These are phyloP conservation scores for Hanleya hanleyi DNA, from an alignment of 2,888 invertebrate species.

Conservation along the genomic window DNA sequence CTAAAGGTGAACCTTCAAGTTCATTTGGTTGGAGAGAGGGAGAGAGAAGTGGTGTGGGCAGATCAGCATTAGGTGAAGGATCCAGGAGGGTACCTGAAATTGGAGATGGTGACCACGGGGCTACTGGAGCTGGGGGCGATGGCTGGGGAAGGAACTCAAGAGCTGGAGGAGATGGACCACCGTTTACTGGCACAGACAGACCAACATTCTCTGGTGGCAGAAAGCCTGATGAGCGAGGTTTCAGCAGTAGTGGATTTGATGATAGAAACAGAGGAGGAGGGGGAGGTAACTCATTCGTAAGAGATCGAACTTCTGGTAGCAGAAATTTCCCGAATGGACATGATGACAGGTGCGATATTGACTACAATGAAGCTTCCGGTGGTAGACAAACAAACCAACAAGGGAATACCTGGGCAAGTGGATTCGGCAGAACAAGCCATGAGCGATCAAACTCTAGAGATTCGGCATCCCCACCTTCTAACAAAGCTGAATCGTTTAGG, in stretches of 20 bases:
- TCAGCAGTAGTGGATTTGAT: conserved; percentile 17
- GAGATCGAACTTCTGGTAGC: neutral
- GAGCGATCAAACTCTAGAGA: no score
- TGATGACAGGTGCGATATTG: neutral
- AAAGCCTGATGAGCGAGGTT: neutral
- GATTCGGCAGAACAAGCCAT: neutral
- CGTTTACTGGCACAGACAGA: neutral
- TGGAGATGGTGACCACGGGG: conserved; percentile 18
- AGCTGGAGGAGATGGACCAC: neutral
- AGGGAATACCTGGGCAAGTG: conserved; percentile 1
- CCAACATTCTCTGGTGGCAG: conserved; percentile 14
- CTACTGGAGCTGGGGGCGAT: conserved; percentile 14
- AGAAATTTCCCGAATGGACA: neutral
- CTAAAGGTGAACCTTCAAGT: conserved; percentile 12
- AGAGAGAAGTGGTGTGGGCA: conserved; percentile 16
- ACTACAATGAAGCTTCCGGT: neutral
- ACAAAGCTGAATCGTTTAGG: neutral
- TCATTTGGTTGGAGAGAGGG: conserved; percentile 25
- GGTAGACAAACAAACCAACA: neutral
- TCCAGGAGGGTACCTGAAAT: conserved; percentile 14
- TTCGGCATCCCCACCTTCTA: neutral
- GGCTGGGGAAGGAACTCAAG: conserved; percentile 17
- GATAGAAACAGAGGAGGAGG: conserved; percentile 1
- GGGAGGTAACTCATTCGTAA: neutral
- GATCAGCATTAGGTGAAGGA: conserved; percentile 30